phyloP scores from a whole-genome alignment of 2,113 vertebrate genomes.

The Cheilinus undulatus region DNA sequence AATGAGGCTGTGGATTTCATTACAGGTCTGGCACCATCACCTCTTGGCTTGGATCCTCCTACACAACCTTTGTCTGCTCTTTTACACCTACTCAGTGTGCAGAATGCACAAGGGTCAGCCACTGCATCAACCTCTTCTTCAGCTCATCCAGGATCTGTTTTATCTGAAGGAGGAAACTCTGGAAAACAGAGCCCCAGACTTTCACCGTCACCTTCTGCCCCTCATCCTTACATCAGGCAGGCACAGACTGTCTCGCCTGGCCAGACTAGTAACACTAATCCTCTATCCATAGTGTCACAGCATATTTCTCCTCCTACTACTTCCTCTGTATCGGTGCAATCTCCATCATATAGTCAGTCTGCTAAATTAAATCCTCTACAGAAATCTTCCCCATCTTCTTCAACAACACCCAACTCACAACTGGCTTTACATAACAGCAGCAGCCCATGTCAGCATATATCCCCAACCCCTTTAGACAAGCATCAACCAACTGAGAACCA shows the following conservation, averaged over 20 bases:
- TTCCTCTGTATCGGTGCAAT: conserved; percentile 51
- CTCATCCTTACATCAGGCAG: conserved; percentile 51
- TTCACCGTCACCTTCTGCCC: conserved; percentile 48
- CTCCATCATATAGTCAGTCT: conserved; percentile 40
- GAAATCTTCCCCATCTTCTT: conserved; percentile 50
- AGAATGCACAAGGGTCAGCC: conserved; percentile 72
- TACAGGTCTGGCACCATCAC: conserved; percentile 52
- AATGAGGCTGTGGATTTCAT: conserved; percentile 76
- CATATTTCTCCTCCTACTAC: conserved; percentile 52
- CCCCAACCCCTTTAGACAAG: conserved; percentile 29
- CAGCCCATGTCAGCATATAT: conserved; percentile 32
- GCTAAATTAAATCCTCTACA: conserved; percentile 55
- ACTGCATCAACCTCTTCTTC: conserved; percentile 50
- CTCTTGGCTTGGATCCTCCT: conserved; percentile 74
- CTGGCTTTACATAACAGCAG: conserved; percentile 56
- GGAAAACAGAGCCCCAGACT: conserved; percentile 62
- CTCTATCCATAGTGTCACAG: conserved; percentile 23
- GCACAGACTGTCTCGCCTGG: conserved; percentile 51
- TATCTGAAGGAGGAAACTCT: conserved; percentile 61
- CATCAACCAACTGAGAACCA: conserved; percentile 43
- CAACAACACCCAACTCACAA: conserved; percentile 39
- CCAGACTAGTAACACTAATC: conserved; percentile 66
- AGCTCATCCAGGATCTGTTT: conserved; percentile 44
- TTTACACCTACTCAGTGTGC: conserved; percentile 81
- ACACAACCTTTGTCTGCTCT: conserved; percentile 84